Evolutionary conservation across 2,113 vertebrate species (phyloP).

Genomic region (Leuciscus idus): DNA sequence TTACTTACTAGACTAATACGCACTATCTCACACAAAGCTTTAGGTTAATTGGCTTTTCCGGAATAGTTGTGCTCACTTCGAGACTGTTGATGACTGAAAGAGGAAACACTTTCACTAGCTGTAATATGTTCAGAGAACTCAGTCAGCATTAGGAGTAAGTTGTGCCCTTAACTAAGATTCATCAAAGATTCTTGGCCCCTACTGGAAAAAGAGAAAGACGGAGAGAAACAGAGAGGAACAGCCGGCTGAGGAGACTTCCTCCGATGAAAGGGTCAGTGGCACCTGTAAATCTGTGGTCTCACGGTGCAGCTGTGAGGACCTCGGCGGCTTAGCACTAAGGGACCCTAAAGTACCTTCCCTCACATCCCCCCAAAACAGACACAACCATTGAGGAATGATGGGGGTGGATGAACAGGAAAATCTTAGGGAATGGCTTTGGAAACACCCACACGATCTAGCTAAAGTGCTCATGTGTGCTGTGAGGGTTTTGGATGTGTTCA

Average conservation of each 20-base stretch:
- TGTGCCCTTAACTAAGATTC: constrained; percentile 1
- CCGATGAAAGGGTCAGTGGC: constrained; percentile 79
- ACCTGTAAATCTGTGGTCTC: constrained; percentile 78
- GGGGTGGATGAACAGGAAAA: constrained; percentile 46
- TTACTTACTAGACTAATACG: neutral
- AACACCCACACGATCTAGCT: constrained; percentile 43
- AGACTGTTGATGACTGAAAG: neutral
- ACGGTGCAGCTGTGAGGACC: constrained; percentile 62
- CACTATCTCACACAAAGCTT: neutral
- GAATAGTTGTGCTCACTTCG: neutral
- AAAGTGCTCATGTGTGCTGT: constrained; percentile 18
- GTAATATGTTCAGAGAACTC: neutral
- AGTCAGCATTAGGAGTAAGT: neutral
- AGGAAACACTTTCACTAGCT: constrained; percentile 9
- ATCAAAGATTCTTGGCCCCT: neutral
- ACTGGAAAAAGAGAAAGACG: constrained; percentile 48
- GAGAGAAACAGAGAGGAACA: constrained; percentile 55
- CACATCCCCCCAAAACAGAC: constrained; percentile 39
- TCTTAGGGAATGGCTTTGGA: constrained; percentile 36
- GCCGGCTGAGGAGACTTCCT: constrained; percentile 74
- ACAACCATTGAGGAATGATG: constrained; percentile 35
- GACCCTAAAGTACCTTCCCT: constrained; percentile 57
- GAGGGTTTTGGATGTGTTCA: neutral
- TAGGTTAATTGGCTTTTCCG: constrained; percentile 1
- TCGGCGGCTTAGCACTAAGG: constrained; percentile 55